phyloP scores from a whole-genome alignment of 2,113 vertebrate genomes.

The Orthonyx spaldingii region DNA sequence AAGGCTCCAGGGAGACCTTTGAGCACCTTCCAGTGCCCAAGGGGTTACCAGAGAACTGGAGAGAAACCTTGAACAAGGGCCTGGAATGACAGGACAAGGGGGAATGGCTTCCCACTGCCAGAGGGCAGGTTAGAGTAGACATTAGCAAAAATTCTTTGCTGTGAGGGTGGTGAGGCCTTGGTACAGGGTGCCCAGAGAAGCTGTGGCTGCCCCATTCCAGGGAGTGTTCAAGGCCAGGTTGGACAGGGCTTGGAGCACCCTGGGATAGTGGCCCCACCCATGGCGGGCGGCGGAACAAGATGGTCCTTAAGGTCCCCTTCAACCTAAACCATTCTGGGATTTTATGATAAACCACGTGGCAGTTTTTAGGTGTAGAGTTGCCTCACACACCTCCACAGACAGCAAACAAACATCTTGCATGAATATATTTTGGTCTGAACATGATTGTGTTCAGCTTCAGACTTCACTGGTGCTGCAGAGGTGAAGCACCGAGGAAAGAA shows the following conservation, averaged over 20 bases:
- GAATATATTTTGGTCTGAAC: background rate
- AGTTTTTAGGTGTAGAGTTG: background rate
- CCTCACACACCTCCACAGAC: background rate
- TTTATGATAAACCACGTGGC: fast-evolving
- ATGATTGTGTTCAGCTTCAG: fast-evolving
- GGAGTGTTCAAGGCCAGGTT: background rate
- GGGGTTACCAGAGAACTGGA: background rate
- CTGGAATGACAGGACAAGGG: background rate
- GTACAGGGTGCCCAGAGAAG: background rate
- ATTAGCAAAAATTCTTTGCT: background rate
- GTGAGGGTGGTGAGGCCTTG: background rate
- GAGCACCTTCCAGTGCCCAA: background rate
- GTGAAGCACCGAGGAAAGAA: background rate
- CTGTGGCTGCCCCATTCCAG: background rate
- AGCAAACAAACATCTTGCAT: background rate
- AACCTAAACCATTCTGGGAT: background rate
- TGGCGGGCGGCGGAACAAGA: background rate
- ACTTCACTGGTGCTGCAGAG: fast-evolving
- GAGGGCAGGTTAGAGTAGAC: background rate
- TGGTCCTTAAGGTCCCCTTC: background rate
- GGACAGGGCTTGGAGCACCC: background rate
- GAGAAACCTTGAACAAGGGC: background rate
- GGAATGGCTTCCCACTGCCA: background rate
- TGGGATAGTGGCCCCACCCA: background rate
- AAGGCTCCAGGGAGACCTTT: background rate